Percentiles rank a stretch among this genome's conserved stretches.
phyloP scores from a whole-genome alignment of 2,113 vertebrate species.

The Triplophysa siluroides region DNA sequence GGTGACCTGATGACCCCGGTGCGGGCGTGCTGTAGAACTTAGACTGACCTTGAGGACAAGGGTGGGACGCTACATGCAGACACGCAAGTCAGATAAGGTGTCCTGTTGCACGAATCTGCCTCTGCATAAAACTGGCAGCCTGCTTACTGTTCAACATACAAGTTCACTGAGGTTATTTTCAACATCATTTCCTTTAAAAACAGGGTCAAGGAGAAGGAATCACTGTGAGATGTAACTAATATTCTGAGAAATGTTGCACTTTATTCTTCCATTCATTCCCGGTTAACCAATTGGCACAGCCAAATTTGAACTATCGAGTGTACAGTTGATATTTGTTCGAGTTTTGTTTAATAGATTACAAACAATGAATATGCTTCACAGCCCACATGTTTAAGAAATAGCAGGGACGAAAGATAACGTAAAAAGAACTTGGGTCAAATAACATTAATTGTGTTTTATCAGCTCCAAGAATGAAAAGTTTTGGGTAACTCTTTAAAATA shows the following conservation, averaged over 20 bases:
- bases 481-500: too few species aligned
- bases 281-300: not conserved
- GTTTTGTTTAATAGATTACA: not conserved
- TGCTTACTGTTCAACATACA: not conserved
- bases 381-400: constrained; percentile 20
- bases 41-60: not conserved
- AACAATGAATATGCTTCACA: not conserved
- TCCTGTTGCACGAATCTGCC: too few species aligned
- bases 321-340: constrained; percentile 3
- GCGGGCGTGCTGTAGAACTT: not conserved
- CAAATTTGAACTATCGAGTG: not conserved
- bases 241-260: constrained; percentile 30
- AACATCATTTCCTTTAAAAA: not conserved
- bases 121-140: too few species aligned
- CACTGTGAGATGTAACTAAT: not conserved
- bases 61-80: not conserved
- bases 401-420: not conserved
- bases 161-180: not conserved
- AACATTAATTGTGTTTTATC: constrained; percentile 28
- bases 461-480: not conserved
- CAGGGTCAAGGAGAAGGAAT: constrained; percentile 23
- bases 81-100: not conserved
- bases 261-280: not conserved
- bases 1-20: constrained; percentile 20
- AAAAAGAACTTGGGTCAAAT: not conserved